Conservation (phyloP, 2,797 vertebrate genomes). For the Cyprinodon diabolis region DNA sequence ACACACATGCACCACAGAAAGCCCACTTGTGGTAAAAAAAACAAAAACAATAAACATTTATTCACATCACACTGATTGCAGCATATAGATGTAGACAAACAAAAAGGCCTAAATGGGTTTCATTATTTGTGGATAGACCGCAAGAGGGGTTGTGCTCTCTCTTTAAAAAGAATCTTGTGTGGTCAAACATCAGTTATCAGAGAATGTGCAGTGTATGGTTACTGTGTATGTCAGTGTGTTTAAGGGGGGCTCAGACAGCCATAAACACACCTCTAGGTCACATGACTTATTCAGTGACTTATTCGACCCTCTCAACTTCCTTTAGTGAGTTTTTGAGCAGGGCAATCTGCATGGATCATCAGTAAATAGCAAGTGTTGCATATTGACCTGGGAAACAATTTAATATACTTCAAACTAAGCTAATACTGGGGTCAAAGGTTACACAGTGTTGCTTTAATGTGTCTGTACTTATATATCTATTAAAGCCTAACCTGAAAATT, state of each 20-base stretch:
- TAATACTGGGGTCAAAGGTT: neutral
- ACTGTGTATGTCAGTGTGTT: neutral
- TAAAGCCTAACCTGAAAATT: neutral
- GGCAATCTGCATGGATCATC: no score
- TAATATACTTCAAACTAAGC: no score
- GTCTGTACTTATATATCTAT: no score
- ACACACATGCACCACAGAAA: constrained; percentile 20
- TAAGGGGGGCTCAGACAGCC: no score
- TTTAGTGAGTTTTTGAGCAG: no score
- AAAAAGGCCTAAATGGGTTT: constrained; percentile 24
- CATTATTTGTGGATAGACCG: constrained; percentile 31
- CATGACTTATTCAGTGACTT: no score
- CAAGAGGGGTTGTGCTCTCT: constrained; percentile 26
- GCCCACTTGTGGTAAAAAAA: constrained; percentile 12
- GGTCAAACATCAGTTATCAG: constrained; percentile 53
- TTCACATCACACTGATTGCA: constrained; percentile 23
- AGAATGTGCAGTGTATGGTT: constrained; percentile 33
- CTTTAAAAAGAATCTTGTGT: constrained; percentile 56
- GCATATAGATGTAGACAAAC: constrained; percentile 8
- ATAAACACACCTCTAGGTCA: no score
- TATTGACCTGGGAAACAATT: no score
- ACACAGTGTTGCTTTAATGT: neutral
- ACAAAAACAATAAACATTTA: constrained; percentile 22
- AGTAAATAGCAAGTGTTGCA: no score
- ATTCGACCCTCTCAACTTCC: no score